Base-by-base conservation (phyloP, 2,888 invertebrate species). In the Anticlea derivata region DNA sequence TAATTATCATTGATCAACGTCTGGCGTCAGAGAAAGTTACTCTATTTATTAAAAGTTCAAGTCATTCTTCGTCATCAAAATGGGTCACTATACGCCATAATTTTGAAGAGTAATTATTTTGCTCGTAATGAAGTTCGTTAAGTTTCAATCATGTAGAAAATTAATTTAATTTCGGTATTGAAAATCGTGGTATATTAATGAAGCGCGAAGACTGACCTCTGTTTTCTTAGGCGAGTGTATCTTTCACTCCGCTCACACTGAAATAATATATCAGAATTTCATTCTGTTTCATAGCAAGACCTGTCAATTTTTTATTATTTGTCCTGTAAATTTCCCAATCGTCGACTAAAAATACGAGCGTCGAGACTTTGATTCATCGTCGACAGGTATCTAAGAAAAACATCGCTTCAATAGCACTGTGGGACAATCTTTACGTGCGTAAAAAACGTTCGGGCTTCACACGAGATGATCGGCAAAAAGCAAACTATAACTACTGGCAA, bases 391-490 rank as follows among this genome's bases (percentile, higher is more conserved):
- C 41, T 43, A 66, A 58, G 54, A 60, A 34, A 45, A 13, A 27
- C 22, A 43, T 37, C 34, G 17, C 34, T 29, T 44, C 41, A 47
- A 52, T 47, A 13, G 31, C 27, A 26, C 47, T 37, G 29, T 43
- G 68, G 58, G 69, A 70, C 59, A 61, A 45, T 49, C 53, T 17
- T 34, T n/a, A 37, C 13, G 33, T n/a, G 34, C n/a, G 37, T 39
- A 50, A 55, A 52, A 46, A 45, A 43, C 59, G 63, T 59, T 58
- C 56, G 70, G 75, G 75, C 83, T 83, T 86, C 83, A 78, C 84
- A 79, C 75, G 71, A 77, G 74, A 79, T 80, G 79, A 78, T 81
- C 68, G 60, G 79, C 77, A 82, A 83, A 84, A 84, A 83, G 59
- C 61, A 63, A 59, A 73, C 29, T 35, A 47, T 37, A 45, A 64